Conservation (phyloP, 2,113 vertebrate genomes). For the Bos indicus region DNA sequence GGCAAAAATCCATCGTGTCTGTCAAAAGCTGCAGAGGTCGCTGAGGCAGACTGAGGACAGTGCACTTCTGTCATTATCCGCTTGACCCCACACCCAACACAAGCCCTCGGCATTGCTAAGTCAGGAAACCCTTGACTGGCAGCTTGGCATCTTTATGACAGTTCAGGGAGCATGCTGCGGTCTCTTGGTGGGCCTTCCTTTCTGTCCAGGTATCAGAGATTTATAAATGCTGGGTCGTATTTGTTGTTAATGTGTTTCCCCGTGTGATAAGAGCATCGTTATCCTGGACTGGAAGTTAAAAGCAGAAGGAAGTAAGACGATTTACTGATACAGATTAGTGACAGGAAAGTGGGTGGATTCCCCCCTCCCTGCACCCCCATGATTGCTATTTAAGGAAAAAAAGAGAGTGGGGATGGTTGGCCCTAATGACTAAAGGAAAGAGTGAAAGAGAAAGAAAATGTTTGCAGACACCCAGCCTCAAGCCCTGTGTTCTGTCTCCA, state of each 20-base stretch:
- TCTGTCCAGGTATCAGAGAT: not conserved
- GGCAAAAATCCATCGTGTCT: not conserved
- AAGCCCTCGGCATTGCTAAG: not conserved
- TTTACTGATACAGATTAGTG: not conserved
- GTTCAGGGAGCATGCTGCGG: not conserved
- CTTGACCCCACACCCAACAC: not conserved
- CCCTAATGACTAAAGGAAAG: not conserved
- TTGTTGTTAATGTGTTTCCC: not conserved
- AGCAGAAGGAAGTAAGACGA: not conserved
- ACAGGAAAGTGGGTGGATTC: not conserved
- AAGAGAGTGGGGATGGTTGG: not conserved
- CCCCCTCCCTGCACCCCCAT: fast-evolving
- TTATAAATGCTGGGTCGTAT: not conserved
- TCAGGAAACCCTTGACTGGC: not conserved
- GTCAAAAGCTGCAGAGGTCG: not conserved
- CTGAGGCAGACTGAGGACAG: not conserved
- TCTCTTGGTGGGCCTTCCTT: not conserved
- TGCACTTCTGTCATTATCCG: not conserved
- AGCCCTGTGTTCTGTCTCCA: no score
- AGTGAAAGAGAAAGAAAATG: not conserved
- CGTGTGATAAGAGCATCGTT: not conserved
- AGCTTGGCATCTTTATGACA: not conserved
- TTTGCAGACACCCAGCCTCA: not conserved
- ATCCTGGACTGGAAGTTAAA: not conserved
- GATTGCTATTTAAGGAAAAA: not conserved